phyloP scores from a whole-genome alignment of 2,888 invertebrate species.

The Caenorhabditis zanzibari region DNA sequence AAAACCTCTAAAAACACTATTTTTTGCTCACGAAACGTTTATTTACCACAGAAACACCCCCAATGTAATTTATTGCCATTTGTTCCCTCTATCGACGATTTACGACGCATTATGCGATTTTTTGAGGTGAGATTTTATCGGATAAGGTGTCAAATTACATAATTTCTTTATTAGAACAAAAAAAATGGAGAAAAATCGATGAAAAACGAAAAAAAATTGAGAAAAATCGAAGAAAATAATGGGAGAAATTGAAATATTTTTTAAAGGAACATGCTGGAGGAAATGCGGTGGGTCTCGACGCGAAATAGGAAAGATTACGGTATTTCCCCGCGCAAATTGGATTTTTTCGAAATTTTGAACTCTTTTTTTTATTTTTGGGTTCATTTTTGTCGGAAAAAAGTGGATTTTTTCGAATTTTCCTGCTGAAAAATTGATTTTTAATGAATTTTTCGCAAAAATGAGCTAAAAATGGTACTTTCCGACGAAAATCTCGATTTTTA shows the following conservation, averaged over 20 bases:
- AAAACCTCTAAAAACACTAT: background rate
- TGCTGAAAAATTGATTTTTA: too few relatives aligned
- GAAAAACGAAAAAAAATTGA: background rate
- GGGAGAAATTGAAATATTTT: background rate
- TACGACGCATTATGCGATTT: background rate
- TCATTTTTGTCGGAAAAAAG: too few relatives aligned
- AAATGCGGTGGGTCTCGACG: background rate
- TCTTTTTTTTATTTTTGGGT: too few relatives aligned
- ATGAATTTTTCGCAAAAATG: too few relatives aligned
- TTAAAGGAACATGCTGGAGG: background rate
- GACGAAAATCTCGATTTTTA: too few relatives aligned
- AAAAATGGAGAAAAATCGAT: background rate
- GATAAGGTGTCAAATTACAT: background rate
- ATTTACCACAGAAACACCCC: background rate
- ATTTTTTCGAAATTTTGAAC: background rate
- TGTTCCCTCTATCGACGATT: background rate
- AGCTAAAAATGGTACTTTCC: too few relatives aligned
- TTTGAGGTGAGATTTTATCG: too few relatives aligned
- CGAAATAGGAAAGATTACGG: background rate
- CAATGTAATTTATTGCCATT: conserved; percentile 7
- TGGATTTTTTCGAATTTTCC: background rate
- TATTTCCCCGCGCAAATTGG: background rate
- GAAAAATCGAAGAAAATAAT: background rate
- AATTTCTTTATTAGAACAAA: background rate
- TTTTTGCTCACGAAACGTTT: background rate